These are phyloP conservation scores for Valencia hispanica DNA, from an alignment of 2,797 vertebrate genomes.

Conservation along the genomic window DNA sequence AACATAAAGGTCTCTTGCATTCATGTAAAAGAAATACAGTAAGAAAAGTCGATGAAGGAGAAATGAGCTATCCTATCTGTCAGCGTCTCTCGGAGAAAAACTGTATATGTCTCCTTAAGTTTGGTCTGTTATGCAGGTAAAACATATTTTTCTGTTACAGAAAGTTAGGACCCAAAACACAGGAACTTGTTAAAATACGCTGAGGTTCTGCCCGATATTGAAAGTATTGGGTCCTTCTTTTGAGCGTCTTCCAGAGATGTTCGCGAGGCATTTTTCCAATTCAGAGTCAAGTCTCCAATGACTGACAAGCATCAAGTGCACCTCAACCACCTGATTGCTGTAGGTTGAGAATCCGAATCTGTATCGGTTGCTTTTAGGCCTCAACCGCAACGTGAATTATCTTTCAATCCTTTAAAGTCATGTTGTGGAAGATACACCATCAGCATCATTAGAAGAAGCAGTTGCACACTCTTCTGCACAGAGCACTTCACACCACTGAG, in stretches of 20 bases:
- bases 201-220: neutral
- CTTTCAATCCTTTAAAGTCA: neutral
- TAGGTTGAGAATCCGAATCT: too few species aligned
- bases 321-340: too few species aligned
- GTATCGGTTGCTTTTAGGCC: too few species aligned
- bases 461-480: too few species aligned
- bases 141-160: neutral
- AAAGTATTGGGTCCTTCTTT: too few species aligned
- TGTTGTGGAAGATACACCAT: neutral
- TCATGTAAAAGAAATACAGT: slow-evolving; percentile 7
- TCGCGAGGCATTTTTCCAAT: too few species aligned
- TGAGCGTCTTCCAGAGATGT: too few species aligned
- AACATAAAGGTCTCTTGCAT: slow-evolving; percentile 13
- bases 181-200: neutral
- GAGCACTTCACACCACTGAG: too few species aligned
- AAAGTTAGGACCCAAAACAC: neutral
- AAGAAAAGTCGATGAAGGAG: neutral
- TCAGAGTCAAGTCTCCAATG: too few species aligned
- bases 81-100: neutral
- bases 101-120: neutral
- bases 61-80: neutral
- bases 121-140: neutral
- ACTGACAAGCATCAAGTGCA: too few species aligned
- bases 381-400: neutral
- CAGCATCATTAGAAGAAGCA: too few species aligned